Evolutionary conservation across 2,113 vertebrate genomes (phyloP), one percentile per base, ranked within the genome.

Genomic region (Caretta caretta): DNA sequence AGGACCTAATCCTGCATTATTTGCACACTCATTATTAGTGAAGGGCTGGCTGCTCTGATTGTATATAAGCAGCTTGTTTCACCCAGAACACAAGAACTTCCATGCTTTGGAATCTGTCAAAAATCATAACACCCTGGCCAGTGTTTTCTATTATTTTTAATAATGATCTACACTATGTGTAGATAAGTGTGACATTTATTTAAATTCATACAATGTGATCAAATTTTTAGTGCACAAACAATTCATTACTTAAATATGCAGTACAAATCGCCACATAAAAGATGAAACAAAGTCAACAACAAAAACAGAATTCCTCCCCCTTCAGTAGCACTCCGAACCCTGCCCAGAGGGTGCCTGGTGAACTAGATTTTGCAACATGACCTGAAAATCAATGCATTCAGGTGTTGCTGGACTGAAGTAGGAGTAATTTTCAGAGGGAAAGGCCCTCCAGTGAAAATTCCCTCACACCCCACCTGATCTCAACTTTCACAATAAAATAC

Each of bases 311-410:
- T 46, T 84, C 14, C 10, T 84, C 53, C 78, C 76, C 90, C 50
- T 87, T 93, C 82, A 27, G 76, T 90, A 42, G 48, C 69, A 91
- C 62, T 80, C 89, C 53, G 29, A 76, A 87, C 72, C 90, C 88
- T 94, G 93, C 85, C 49, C 51, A 54, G 92, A 48, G 22, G 89
- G 25, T 91, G 53, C 85, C 62, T 51, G 24, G 25, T 86, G 93
- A 88, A 80, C n/a, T 57, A 6, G 85, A 79, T 89, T 92, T 93
- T 95, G 80, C 90, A 4, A 84, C 50, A 48, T 69, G 57, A 79
- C 84, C 90, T 90, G 81, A 90, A 97, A 91, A 50, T n/a, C 79
- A 88, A 85, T 81, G 51, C 57, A 16, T 85, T 93, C 65, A 84
- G 93, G 46, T 79, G 80, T 93, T 84, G 29, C 50, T 90, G 49